Conservation (phyloP, 2,797 vertebrate species). For the Hippopotamyrus pictus region DNA sequence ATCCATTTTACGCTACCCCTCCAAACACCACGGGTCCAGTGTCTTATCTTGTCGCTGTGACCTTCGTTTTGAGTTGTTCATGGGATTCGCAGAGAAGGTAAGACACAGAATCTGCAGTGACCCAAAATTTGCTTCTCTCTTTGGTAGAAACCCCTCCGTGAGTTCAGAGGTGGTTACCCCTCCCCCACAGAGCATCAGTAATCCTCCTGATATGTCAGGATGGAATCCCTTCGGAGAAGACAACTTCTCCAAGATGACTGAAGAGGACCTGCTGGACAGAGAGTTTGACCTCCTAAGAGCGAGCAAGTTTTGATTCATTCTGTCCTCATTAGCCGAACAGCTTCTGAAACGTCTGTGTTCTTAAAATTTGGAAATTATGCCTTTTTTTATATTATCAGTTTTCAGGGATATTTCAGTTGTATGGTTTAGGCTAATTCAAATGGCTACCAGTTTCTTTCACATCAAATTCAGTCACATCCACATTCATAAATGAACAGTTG, state of each 20-base stretch:
- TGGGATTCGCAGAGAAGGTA: neutral
- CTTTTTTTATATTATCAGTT: neutral
- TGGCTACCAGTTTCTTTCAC: neutral
- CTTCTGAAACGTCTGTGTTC: neutral
- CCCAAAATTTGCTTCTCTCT: neutral
- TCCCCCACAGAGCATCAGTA: conserved; percentile 65
- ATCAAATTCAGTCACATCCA: neutral
- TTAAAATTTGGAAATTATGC: neutral
- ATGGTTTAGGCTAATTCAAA: neutral
- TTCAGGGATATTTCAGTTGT: neutral
- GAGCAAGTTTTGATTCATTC: conserved; percentile 73
- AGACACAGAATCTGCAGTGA: neutral
- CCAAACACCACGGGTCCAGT: neutral
- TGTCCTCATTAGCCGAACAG: neutral
- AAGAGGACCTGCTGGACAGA: conserved; percentile 93
- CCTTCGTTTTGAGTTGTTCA: neutral
- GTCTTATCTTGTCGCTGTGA: neutral
- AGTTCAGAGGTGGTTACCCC: conserved; percentile 61
- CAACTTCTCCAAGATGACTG: conserved; percentile 92
- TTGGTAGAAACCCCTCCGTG: conserved; percentile 60
- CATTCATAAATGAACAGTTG: neutral
- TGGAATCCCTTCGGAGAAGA: conserved; percentile 99
- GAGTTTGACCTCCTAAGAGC: conserved; percentile 97
- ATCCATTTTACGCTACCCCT: neutral
- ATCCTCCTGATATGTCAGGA: conserved; percentile 91